A percentile compares a stretch with the other conserved stretches of the same genome.
Evolutionary conservation across 1,140 invertebrate genomes (phyloP).

Genomic region (Panulirus ornatus): DNA sequence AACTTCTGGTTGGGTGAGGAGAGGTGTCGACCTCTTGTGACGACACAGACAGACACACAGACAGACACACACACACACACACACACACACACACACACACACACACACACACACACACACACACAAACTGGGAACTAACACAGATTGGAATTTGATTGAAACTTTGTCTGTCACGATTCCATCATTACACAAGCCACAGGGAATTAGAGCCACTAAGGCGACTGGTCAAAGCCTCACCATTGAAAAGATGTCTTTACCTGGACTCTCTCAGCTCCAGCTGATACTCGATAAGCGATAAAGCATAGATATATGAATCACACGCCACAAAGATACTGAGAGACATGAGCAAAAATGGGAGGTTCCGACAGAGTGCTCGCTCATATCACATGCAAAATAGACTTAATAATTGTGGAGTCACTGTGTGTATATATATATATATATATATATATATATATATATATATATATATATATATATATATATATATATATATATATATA

Average conservation of each 20-base stretch:
- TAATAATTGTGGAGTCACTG: background rate
- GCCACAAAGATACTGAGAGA: background rate
- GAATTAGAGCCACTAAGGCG: too few species aligned
- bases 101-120: too few species aligned
- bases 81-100: too few species aligned
- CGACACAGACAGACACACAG: too few species aligned
- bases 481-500: slow-evolving; percentile 14
- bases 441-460: slow-evolving; percentile 14
- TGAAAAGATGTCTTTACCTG: background rate
- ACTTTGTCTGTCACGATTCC: too few species aligned
- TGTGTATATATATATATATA: slow-evolving; percentile 6
- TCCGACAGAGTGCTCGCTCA: background rate
- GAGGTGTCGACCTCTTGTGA: too few species aligned
- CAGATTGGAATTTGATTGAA: too few species aligned
- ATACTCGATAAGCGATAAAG: background rate
- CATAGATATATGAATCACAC: background rate
- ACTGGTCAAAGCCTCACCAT: too few species aligned
- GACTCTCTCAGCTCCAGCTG: background rate
- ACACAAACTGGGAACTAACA: too few species aligned
- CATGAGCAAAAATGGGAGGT: background rate
- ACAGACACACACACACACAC: too few species aligned
- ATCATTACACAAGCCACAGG: too few species aligned
- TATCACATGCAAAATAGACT: background rate
- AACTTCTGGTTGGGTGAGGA: too few species aligned
- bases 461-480: slow-evolving; percentile 14